These are phyloP conservation scores for Hirtodrosophila cameraria DNA, from an alignment of 2,888 invertebrate genomes.

Conservation along the genomic window DNA sequence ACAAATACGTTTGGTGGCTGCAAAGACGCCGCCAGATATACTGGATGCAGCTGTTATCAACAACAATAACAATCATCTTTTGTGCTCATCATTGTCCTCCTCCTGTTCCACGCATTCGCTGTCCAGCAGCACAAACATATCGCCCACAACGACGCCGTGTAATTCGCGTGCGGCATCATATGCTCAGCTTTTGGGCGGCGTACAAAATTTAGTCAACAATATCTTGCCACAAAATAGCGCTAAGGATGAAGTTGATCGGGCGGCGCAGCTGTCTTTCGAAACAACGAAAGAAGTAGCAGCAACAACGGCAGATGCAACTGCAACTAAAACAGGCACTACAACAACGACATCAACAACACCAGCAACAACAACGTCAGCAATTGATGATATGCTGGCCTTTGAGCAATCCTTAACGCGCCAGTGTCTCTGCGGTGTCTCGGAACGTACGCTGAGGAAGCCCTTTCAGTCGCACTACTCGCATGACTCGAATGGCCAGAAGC, in stretches of 20 bases:
- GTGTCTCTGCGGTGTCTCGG: conserved; percentile 91
- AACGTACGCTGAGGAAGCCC: conserved; percentile 88
- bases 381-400: conserved; percentile 83
- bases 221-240: conserved; percentile 67
- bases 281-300: conserved; percentile 30
- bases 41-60: conserved; percentile 48
- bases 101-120: conserved; percentile 78
- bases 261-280: conserved; percentile 70
- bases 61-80: conserved; percentile 64
- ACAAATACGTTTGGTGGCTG: conserved; percentile 58
- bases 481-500: conserved; percentile 85
- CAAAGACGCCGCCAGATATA: conserved; percentile 70
- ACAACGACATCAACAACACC: conserved; percentile 28
- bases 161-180: conserved; percentile 78
- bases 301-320: conserved; percentile 6
- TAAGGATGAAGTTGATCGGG: conserved; percentile 81
- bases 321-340: conserved; percentile 10
- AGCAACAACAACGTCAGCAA: conserved; percentile 35
- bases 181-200: conserved; percentile 75
- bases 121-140: conserved; percentile 71
- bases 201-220: conserved; percentile 69
- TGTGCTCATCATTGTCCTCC: conserved; percentile 78
- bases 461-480: conserved; percentile 87
- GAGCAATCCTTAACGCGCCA: conserved; percentile 87
- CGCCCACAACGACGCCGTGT: conserved; percentile 77